Base-by-base conservation (phyloP, 1,140 invertebrate genomes). In the Heliconius himera region DNA sequence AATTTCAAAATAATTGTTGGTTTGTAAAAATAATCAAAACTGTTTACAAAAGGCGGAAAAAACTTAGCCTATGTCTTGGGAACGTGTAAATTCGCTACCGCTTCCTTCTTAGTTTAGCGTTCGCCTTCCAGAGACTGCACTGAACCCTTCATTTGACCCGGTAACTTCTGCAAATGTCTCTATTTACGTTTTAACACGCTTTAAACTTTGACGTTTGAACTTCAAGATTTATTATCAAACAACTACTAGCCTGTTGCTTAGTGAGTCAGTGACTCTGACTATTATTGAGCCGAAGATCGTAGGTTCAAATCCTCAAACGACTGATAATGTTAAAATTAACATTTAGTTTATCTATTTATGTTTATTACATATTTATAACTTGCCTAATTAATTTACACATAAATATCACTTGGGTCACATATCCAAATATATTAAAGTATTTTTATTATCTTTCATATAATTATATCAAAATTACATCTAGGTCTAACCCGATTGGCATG, bases 61-160 rank as follows among this genome's bases (percentile, higher is more conserved):
- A 20, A 51, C 18, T n/a, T n/a, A 51, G 49, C 49, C 49, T 51
- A n/a, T n/a, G 16, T 51, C 16, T 51, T 51, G 18, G 4, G 5
- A 51, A 51, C 18, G 8, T 51, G 18, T 51, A 51, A 46, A 51
- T 51, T 16, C 49, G 49, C 49, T 20, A 51, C 49, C 20, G 88
- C 84, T 89, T 90, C 88, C 85, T 85, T 85, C 85, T 77, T 85
- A 85, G 83, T 78, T 75, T 75, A 81, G 81, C 81, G 82, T 80
- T 85, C 88, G 89, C 87, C 90, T 90, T 90, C 76, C 49, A 51
- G 85, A 89, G 86, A 88, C 88, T 90, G 87, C 84, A 82, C 82
- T 77, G 60, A 76, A 46, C 66, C 74, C 74, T 49, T n/a, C 78
- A 38, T 66, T 49, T 76, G 16, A 41, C 49, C 74, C 46, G 56